phyloP scores from a whole-genome alignment of 2,797 vertebrate species.

The Galago senegalensis region DNA sequence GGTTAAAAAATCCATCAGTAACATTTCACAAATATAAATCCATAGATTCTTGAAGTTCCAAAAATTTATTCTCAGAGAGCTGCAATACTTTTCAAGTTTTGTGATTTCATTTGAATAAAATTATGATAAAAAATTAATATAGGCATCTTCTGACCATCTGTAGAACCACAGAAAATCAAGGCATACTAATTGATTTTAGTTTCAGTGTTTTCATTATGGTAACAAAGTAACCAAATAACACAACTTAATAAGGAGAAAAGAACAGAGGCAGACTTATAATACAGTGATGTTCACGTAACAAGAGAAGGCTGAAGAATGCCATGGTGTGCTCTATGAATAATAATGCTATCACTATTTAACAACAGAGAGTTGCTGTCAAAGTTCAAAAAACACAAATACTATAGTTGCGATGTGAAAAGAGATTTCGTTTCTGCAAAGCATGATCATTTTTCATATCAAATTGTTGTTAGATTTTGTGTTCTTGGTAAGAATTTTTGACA shows the following conservation, averaged over 20 bases:
- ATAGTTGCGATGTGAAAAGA: neutral
- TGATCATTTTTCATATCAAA: neutral
- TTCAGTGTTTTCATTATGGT: neutral
- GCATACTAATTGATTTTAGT: neutral
- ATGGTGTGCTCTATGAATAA: neutral
- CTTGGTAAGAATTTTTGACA: neutral
- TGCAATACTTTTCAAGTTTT: neutral
- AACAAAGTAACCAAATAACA: neutral
- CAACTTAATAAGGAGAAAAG: neutral
- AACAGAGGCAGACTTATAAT: neutral
- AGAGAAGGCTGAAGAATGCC: neutral
- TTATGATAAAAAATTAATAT: neutral
- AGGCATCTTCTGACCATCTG: neutral
- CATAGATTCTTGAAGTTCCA: neutral
- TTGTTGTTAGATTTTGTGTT: neutral
- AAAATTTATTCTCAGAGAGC: neutral
- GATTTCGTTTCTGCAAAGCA: neutral
- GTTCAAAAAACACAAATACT: neutral
- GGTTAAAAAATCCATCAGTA: slow-evolving; percentile 18
- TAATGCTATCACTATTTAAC: neutral
- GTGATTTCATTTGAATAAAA: slow-evolving; percentile 9
- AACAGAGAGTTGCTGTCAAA: neutral
- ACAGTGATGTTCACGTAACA: neutral
- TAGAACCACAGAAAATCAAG: neutral
- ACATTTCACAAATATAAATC: neutral